phyloP scores from a whole-genome alignment of 2,113 vertebrate species.

The Hipposideros armiger region DNA sequence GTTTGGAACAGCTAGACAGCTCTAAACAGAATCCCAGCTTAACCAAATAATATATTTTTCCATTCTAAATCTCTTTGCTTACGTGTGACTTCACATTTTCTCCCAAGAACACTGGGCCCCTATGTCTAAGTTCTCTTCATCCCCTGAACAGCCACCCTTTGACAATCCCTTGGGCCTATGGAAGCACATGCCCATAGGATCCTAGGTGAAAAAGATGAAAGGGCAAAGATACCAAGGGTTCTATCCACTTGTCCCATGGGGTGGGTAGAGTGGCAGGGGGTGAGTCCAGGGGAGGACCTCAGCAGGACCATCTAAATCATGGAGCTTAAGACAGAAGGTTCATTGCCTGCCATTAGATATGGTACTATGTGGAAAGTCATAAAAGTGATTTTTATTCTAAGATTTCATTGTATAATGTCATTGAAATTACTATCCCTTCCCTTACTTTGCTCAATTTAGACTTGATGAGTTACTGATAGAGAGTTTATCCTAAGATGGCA shows the following conservation, averaged over 20 bases:
- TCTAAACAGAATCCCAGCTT: neutral
- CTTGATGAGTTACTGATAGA: neutral
- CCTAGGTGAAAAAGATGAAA: neutral
- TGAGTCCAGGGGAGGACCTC: neutral
- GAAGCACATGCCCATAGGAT: neutral
- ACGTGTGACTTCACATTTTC: neutral
- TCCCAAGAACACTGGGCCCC: neutral
- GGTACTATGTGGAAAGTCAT: neutral
- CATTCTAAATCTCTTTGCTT: neutral
- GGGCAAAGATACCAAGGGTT: neutral
- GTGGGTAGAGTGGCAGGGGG: neutral
- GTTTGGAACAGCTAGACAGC: neutral
- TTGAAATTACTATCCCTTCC: neutral
- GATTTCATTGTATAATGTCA: neutral
- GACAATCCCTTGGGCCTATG: neutral
- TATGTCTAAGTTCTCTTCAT: neutral
- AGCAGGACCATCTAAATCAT: neutral
- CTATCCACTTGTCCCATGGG: neutral
- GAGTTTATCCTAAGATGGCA: constrained; percentile 12
- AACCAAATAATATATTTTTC: constrained; percentile 8
- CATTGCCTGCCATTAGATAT: neutral
- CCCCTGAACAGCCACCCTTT: neutral
- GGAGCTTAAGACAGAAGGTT: neutral
- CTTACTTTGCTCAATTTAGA: neutral
- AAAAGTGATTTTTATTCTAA: neutral